phyloP scores from a whole-genome alignment of 2,113 vertebrate genomes.

The Lampris incognitus region DNA sequence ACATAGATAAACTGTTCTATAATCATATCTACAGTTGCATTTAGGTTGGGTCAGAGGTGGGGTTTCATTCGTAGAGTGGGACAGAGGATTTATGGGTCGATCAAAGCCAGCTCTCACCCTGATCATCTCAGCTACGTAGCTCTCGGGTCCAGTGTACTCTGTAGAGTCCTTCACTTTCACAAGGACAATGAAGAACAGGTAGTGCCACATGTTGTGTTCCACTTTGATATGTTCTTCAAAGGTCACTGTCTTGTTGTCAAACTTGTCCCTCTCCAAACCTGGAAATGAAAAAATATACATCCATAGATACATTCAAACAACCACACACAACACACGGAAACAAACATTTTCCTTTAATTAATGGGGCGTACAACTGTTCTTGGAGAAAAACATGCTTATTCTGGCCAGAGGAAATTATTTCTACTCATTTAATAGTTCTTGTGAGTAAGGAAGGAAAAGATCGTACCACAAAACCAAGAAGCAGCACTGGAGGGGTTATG shows the following conservation, averaged over 20 bases:
- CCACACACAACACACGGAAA: background rate
- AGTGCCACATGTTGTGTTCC: conserved; percentile 99
- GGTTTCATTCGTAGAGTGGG: background rate
- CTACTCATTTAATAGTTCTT: conserved; percentile 39
- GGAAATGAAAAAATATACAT: conserved; percentile 5
- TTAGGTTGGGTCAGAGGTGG: background rate
- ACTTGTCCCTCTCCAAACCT: conserved; percentile 98
- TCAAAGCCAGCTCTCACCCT: conserved; percentile 82
- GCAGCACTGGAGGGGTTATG: conserved; percentile 40
- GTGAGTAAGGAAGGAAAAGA: conserved; percentile 2
- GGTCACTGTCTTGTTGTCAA: conserved; percentile 99
- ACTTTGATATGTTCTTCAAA: conserved; percentile 99
- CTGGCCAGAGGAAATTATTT: conserved; percentile 24
- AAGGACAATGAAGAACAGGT: conserved; percentile 96
- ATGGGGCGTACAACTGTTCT: background rate
- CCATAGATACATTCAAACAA: background rate
- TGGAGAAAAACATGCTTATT: background rate
- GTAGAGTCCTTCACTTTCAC: conserved; percentile 99
- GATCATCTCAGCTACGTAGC: conserved; percentile 99
- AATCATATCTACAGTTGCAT: background rate
- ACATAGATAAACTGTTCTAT: background rate
- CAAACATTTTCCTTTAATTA: conserved; percentile 13
- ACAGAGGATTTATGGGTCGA: too few species aligned
- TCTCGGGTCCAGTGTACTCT: conserved; percentile 98
- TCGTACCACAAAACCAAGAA: conserved; percentile 26